phyloP scores from a whole-genome alignment of 2,888 invertebrate species.

The Agriopis marginaria region DNA sequence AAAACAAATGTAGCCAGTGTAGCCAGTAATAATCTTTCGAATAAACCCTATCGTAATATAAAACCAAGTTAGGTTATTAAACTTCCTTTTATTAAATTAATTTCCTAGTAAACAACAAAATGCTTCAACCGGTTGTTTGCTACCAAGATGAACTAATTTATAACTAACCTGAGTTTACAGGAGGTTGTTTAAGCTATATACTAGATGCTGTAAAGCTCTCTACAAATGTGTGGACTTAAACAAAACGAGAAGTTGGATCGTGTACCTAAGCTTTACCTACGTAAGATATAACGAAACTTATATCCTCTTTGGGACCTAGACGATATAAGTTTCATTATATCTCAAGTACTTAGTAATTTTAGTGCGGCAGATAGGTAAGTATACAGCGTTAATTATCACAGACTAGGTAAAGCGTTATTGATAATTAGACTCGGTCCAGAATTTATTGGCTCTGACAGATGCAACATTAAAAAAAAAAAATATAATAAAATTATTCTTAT shows the following conservation, averaged over 20 bases:
- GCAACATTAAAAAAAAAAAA: too few relatives aligned
- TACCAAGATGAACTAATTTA: constrained; percentile 4
- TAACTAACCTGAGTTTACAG: constrained; percentile 4
- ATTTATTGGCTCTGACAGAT: too few relatives aligned
- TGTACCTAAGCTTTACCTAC: constrained; percentile 12
- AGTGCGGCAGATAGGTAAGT: too few relatives aligned
- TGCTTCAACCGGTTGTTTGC: not conserved
- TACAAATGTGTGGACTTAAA: constrained; percentile 17
- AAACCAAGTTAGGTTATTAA: too few relatives aligned
- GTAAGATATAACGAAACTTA: not conserved
- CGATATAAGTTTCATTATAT: not conserved
- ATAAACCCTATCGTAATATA: too few relatives aligned
- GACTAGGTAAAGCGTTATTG: too few relatives aligned
- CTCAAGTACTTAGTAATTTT: not conserved
- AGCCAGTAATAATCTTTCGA: too few relatives aligned
- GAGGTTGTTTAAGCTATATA: constrained; percentile 1
- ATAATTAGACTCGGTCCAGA: too few relatives aligned
- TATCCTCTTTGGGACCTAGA: not conserved
- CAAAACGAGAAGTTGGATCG: constrained; percentile 12
- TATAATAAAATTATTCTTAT: too few relatives aligned
- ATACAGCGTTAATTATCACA: too few relatives aligned
- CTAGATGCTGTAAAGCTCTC: constrained; percentile 6
- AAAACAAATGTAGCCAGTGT: too few relatives aligned
- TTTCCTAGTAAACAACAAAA: not conserved
- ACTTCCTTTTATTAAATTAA: too few relatives aligned